phyloP scores from a whole-genome alignment of 37 sponge, comb jelly and placozoan species.

The Beroe ovata region DNA sequence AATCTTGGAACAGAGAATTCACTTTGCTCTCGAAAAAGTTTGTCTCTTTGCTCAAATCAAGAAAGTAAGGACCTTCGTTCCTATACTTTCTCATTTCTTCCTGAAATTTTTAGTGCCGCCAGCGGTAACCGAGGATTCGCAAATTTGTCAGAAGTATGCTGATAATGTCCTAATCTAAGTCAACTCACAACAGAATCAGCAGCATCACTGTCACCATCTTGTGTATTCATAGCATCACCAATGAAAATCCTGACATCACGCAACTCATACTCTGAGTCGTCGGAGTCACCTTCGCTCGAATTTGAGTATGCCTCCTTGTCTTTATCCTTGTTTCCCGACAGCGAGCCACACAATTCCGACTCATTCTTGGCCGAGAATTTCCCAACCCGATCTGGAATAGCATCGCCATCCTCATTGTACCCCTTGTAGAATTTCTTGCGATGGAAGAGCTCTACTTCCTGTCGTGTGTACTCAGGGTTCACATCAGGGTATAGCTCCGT shows the following conservation, averaged over 20 bases:
- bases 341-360: background rate
- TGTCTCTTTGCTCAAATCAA: background rate
- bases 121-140: too few species aligned
- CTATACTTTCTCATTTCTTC: background rate
- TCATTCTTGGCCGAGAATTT: background rate
- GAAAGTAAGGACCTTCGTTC: background rate
- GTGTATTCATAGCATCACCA: too few species aligned
- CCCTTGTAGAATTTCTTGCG: background rate
- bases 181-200: too few species aligned
- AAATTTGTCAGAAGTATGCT: too few species aligned
- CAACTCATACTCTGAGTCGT: too few species aligned
- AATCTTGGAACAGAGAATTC: background rate
- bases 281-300: too few species aligned
- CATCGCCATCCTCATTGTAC: background rate
- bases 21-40: background rate
- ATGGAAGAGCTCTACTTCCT: background rate
- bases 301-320: too few species aligned
- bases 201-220: too few species aligned
- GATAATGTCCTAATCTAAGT: too few species aligned
- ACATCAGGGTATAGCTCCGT: background rate
- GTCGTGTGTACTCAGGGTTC: background rate
- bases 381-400: background rate
- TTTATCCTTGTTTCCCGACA: too few species aligned
- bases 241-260: too few species aligned
- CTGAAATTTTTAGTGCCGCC: too few species aligned